These are phyloP conservation scores for Hesperophylax magnus DNA, from an alignment of 1,140 invertebrate species.

Conservation along the genomic window DNA sequence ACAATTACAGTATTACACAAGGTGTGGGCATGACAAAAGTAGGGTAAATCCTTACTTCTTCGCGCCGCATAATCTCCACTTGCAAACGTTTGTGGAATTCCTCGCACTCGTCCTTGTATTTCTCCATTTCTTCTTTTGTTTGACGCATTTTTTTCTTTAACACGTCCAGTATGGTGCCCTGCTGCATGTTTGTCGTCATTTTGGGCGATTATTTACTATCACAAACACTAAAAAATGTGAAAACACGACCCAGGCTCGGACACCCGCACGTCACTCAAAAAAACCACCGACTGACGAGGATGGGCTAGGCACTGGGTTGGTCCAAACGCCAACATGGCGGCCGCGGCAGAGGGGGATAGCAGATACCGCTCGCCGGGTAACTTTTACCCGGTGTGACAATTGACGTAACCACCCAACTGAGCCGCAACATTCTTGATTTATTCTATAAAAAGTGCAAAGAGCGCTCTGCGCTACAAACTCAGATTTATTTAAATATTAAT, in stretches of 20 bases:
- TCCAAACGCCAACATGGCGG: conserved; percentile 70
- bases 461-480: too few species aligned
- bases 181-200: conserved; percentile 89
- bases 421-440: too few species aligned
- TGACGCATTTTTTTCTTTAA: conserved; percentile 99
- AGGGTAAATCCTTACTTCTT: conserved; percentile 86
- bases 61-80: conserved; percentile 90
- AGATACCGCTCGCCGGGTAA: conserved; percentile 7
- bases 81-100: conserved; percentile 92
- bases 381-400: conserved; percentile 36
- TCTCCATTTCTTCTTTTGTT: conserved; percentile 97
- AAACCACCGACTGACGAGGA: conserved; percentile 64
- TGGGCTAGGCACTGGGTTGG: conserved; percentile 67
- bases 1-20: neutral
- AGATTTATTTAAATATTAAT: too few species aligned
- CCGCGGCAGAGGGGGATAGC: conserved; percentile 58
- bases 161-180: conserved; percentile 92
- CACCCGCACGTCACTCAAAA: conserved; percentile 49
- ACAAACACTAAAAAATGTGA: conserved; percentile 47
- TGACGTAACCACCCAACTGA: conserved; percentile 19
- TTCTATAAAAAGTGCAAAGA: too few species aligned
- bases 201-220: conserved; percentile 62
- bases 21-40: conserved; percentile 19
- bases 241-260: conserved; percentile 26
- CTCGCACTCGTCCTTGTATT: conserved; percentile 96